phyloP scores from a whole-genome alignment of 2,888 invertebrate species.

The Anoncus sp. region DNA sequence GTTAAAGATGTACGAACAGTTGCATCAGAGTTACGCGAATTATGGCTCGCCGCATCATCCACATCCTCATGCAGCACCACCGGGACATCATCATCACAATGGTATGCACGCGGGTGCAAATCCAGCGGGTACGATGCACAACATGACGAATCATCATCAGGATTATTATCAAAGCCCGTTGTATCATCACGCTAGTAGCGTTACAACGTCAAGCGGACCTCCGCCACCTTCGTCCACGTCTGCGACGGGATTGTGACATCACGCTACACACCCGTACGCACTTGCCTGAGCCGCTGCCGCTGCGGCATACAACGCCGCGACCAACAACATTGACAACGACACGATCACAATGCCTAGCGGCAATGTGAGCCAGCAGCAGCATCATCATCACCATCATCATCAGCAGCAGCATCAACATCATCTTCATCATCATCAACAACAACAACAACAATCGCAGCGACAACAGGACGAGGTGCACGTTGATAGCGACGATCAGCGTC shows the following conservation, averaged over 20 bases:
- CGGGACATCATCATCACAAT: constrained; percentile 85
- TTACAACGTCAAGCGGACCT: constrained; percentile 75
- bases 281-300: constrained; percentile 89
- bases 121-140: constrained; percentile 86
- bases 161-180: constrained; percentile 92
- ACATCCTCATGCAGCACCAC: constrained; percentile 84
- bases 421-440: constrained; percentile 75
- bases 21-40: constrained; percentile 85
- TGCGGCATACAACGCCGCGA: constrained; percentile 67
- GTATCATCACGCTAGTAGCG: constrained; percentile 85
- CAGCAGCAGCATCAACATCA: constrained; percentile 73
- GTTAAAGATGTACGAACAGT: constrained; percentile 96
- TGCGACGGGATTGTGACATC: constrained; percentile 95
- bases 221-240: constrained; percentile 86
- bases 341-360: constrained; percentile 24
- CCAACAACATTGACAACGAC: constrained; percentile 35
- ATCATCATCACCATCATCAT: constrained; percentile 65
- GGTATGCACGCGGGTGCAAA: constrained; percentile 87
- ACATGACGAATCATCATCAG: constrained; percentile 79
- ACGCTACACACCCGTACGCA: constrained; percentile 86
- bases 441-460: constrained; percentile 77
- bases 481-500: constrained; percentile 48
- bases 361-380: constrained; percentile 61
- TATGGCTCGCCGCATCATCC: constrained; percentile 87
- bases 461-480: constrained; percentile 58